Evolutionary conservation across 1,140 invertebrate species (phyloP).

Genomic region (Drosophila saltans): DNA sequence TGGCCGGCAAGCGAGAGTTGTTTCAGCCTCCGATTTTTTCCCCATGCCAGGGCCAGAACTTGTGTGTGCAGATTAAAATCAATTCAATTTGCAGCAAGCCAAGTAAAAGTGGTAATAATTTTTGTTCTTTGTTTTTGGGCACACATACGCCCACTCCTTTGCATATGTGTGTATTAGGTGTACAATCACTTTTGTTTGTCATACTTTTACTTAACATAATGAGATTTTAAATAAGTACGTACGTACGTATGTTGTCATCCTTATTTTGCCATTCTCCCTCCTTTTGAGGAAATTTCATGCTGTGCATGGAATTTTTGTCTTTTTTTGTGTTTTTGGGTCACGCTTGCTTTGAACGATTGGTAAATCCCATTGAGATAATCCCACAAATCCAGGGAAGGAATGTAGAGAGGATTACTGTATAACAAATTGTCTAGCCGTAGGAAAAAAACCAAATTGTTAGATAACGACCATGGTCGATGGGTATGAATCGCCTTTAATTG

Average conservation of each 20-base stretch:
- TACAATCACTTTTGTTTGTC: conserved; percentile 19
- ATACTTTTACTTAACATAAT: conserved; percentile 73
- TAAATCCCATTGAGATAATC: conserved; percentile 14
- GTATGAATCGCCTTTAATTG: background rate
- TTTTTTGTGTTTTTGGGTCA: background rate
- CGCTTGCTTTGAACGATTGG: conserved; percentile 4
- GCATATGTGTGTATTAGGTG: conserved; percentile 1
- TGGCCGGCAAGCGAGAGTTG: conserved; percentile 50
- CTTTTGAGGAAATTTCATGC: conserved; percentile 6
- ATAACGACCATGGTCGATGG: background rate
- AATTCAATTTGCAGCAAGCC: conserved; percentile 76
- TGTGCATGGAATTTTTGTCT: background rate
- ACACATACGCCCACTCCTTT: background rate
- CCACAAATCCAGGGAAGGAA: background rate
- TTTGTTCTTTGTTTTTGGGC: conserved; percentile 68
- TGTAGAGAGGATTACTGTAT: background rate
- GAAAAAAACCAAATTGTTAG: background rate
- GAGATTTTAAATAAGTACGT: conserved; percentile 73
- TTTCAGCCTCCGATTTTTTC: background rate
- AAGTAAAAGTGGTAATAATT: conserved; percentile 80
- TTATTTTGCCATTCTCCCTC: conserved; percentile 17
- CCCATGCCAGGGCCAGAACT: background rate
- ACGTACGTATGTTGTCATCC: conserved; percentile 18
- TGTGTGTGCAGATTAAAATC: conserved; percentile 73
- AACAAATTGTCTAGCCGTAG: background rate